phyloP scores from a whole-genome alignment of 1,140 invertebrate genomes.

The Caerostris darwini region DNA sequence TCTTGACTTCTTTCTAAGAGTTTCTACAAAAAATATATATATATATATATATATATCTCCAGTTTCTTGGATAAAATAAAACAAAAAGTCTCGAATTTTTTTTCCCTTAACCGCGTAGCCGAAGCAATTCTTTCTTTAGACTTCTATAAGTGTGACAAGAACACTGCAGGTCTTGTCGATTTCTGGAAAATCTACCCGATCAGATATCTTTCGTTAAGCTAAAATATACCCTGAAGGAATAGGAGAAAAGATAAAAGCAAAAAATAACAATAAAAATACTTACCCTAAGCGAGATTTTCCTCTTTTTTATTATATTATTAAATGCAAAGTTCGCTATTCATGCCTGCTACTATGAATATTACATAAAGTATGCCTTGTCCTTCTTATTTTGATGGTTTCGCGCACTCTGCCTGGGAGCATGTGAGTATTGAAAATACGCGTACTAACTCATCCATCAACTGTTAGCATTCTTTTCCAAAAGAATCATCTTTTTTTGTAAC shows the following conservation, averaged over 20 bases:
- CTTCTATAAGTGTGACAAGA: constrained; percentile 3
- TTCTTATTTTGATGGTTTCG: constrained; percentile 45
- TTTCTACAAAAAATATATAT: too few relatives aligned
- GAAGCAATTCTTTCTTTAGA: not conserved
- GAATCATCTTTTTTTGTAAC: constrained; percentile 22
- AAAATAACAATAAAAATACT: constrained; percentile 32
- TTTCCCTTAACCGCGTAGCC: not conserved
- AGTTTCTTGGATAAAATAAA: too few relatives aligned
- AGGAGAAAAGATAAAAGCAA: constrained; percentile 17
- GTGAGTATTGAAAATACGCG: constrained; percentile 69
- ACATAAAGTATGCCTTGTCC: constrained; percentile 70
- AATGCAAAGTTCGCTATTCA: constrained; percentile 71
- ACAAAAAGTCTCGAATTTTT: too few relatives aligned
- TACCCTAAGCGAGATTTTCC: not conserved
- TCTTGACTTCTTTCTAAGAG: too few relatives aligned
- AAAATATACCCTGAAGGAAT: constrained; percentile 28
- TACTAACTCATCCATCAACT: constrained; percentile 56
- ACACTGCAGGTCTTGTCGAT: not conserved
- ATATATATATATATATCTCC: too few relatives aligned
- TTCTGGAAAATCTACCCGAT: not conserved
- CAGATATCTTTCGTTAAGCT: not conserved
- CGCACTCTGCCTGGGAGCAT: not conserved
- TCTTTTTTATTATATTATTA: constrained; percentile 64
- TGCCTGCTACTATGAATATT: constrained; percentile 59
- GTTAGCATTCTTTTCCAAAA: constrained; percentile 60